Percentiles rank a stretch among this genome's conserved stretches.
Evolutionary conservation across 2,113 vertebrate species (phyloP).

Genomic region (Castor canadensis): DNA sequence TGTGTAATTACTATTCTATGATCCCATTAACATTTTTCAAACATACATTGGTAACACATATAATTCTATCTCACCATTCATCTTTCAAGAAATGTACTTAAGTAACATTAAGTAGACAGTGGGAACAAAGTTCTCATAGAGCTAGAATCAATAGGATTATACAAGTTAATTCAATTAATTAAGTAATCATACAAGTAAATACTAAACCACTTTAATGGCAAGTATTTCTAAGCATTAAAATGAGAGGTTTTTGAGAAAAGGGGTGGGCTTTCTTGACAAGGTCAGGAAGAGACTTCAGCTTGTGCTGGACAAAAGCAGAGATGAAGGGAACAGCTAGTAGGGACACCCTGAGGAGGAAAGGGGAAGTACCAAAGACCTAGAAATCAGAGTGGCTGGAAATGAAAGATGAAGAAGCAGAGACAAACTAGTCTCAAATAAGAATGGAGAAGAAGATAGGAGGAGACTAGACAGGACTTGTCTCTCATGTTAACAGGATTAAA

Average conservation of each 20-base stretch:
- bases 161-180: slow-evolving; percentile 4
- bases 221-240: not conserved
- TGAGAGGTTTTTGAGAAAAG: not conserved
- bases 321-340: not conserved
- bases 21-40: not conserved
- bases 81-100: not conserved
- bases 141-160: not conserved
- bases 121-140: not conserved
- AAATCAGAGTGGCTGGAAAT: not conserved
- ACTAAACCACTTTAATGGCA: not conserved
- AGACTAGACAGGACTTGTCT: not conserved
- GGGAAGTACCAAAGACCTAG: not conserved
- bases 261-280: not conserved
- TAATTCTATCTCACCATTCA: not conserved
- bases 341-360: not conserved
- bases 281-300: not conserved
- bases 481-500: not conserved
- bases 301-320: not conserved
- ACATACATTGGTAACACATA: not conserved
- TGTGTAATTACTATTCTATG: not conserved
- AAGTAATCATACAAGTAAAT: not conserved
- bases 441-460: not conserved
- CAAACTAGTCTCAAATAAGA: not conserved
- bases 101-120: not conserved
- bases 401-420: not conserved